Base-by-base conservation (phyloP, 2,888 invertebrate genomes). In the Euplexia lucipara region DNA sequence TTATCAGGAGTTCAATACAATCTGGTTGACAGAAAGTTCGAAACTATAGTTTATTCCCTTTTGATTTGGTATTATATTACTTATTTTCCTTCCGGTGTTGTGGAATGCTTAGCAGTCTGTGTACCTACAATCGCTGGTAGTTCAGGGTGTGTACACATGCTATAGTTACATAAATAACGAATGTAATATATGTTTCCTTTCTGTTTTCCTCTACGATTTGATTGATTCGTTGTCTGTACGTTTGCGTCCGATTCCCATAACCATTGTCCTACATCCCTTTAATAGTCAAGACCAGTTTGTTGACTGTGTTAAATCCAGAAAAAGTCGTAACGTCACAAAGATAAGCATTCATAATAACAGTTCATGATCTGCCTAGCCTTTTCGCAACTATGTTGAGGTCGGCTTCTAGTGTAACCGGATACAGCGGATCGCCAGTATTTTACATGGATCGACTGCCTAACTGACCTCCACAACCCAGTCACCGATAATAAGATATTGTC, bases 281-380 rank as follows among this genome's bases (percentile, higher is more conserved):
- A 65, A 65, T 57, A 74, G 32, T 41, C 44, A 44, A 47, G 44
- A 26, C n/a, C 8, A 60, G 56, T 47, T 51, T 47, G 53, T 66
- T 53, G 67, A 73, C 62, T 70, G 51, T 59, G 70, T 59, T 56
- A 37, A 70, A 76, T 71, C 54, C 71, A 70, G 71, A 73, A 59
- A 63, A 63, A 58, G 58, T 76, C 59, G n/a, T 39, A 76, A 59
- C 64, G 51, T 39, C 47, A 59, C 42, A 22, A 18, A 57, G 56
- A 76, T 76, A 57, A 60, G 48, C 49, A 47, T 49, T 49, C 37
- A 47, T 14, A 60, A 58, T 53, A 71, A 32, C 51, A 12, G 44
- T 42, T n/a, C n/a, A n/a, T n/a, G n/a, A n/a, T n/a, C n/a, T n/a
- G n/a, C n/a, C n/a, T n/a, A n/a, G n/a, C n/a, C n/a, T n/a, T n/a